Evolutionary conservation across 2,888 invertebrate genomes (phyloP).

Genomic region (Megastigmus dorsalis): DNA sequence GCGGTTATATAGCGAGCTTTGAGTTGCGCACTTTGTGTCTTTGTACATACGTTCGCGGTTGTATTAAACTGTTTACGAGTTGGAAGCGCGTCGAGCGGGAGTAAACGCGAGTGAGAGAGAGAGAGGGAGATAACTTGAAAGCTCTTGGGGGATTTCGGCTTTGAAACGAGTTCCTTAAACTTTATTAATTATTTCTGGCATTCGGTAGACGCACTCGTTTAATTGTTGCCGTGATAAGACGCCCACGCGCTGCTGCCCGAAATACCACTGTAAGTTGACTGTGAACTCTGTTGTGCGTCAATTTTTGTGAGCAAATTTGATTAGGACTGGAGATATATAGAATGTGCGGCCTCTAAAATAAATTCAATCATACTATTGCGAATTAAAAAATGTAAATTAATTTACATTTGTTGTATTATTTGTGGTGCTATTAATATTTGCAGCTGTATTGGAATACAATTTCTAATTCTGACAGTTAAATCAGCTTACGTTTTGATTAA

Average conservation of each 20-base stretch:
- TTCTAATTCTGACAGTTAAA: too few species aligned
- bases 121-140: conserved; percentile 29
- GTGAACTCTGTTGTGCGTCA: not conserved
- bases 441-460: too few species aligned
- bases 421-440: too few species aligned
- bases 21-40: conserved; percentile 34
- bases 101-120: not conserved
- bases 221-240: conserved; percentile 39
- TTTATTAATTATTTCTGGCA: conserved; percentile 54
- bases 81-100: conserved; percentile 16
- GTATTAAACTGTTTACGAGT: conserved; percentile 48
- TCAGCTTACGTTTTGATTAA: too few species aligned
- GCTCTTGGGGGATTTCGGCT: conserved; percentile 25
- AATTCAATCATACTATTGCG: too few species aligned
- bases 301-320: not conserved
- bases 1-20: conserved; percentile 45
- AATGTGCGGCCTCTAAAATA: too few species aligned
- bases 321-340: too few species aligned
- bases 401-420: too few species aligned
- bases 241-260: not conserved
- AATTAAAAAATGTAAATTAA: too few species aligned
- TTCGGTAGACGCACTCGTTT: conserved; percentile 38
- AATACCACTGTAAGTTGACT: not conserved
- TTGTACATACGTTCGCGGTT: conserved; percentile 34
- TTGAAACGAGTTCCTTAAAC: conserved; percentile 46